These are phyloP conservation scores for Myotis vivesi DNA, from an alignment of 2,797 vertebrate species.

Conservation along the genomic window DNA sequence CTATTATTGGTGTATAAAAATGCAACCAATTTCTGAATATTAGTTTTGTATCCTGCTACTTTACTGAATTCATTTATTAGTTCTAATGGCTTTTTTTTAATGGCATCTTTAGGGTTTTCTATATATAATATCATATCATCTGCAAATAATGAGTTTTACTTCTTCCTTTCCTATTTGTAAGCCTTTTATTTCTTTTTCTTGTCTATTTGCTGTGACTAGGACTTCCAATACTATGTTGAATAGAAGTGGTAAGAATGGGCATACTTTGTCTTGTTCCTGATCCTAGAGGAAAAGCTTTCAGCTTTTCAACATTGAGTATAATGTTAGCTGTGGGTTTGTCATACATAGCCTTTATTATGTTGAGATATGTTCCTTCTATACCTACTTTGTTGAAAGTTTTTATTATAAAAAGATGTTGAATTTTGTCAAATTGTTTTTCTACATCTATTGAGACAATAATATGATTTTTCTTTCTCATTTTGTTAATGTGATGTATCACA, in stretches of 20 bases:
- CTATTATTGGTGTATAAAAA: neutral
- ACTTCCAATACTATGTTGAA: neutral
- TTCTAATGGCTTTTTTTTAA: neutral
- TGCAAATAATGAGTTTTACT: neutral
- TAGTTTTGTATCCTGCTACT: neutral
- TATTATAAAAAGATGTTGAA: neutral
- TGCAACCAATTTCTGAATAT: neutral
- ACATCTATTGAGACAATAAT: neutral
- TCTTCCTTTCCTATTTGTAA: neutral
- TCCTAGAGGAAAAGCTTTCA: neutral
- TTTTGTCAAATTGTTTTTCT: neutral
- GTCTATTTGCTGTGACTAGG: neutral
- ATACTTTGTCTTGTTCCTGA: neutral
- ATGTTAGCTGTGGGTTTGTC: neutral
- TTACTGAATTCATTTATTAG: neutral
- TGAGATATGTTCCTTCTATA: neutral
- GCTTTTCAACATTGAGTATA: neutral
- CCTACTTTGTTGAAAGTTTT: neutral
- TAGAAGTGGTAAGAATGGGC: neutral
- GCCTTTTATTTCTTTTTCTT: neutral
- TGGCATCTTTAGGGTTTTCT: neutral
- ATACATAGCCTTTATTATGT: neutral
- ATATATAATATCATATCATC: neutral
- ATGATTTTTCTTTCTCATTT: neutral
- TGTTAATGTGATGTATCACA: neutral